A percentile compares a stretch with the other conserved stretches of the same genome.
Conservation (phyloP, 2,888 invertebrate species). For the Calephelis perditalis region DNA sequence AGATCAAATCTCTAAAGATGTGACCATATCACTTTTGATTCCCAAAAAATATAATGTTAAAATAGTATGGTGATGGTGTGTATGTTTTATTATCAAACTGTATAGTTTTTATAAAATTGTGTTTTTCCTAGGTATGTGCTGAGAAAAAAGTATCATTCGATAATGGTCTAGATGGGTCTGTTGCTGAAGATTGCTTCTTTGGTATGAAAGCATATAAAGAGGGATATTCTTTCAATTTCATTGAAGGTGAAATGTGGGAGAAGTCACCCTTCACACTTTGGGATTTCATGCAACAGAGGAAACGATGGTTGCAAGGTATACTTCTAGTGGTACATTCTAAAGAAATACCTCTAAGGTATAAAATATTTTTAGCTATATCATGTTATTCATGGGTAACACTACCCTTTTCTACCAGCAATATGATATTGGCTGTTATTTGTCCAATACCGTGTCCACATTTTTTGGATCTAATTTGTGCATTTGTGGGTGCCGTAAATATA, state of each 20-base stretch:
- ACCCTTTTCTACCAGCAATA: constrained; percentile 94
- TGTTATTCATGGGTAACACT: constrained; percentile 98
- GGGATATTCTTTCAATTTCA: constrained; percentile 95
- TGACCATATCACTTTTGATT: too few relatives aligned
- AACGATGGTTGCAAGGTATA: constrained; percentile 97
- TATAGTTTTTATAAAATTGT: neutral
- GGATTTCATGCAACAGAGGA: constrained; percentile 97
- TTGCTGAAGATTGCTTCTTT: constrained; percentile 98
- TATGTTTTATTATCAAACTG: too few relatives aligned
- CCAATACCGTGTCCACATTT: constrained; percentile 91
- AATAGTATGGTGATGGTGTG: too few relatives aligned
- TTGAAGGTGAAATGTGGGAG: constrained; percentile 99
- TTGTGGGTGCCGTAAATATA: constrained; percentile 95
- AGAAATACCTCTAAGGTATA: constrained; percentile 87
- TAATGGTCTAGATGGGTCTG: constrained; percentile 96
- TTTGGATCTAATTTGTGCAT: constrained; percentile 92
- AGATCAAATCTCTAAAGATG: too few relatives aligned
- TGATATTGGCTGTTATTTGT: constrained; percentile 88
- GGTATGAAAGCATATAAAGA: constrained; percentile 95
- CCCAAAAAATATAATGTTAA: too few relatives aligned
- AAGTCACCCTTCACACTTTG: constrained; percentile 96
- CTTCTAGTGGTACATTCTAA: constrained; percentile 92
- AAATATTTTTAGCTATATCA: constrained; percentile 89
- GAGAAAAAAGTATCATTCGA: constrained; percentile 96
- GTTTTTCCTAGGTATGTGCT: constrained; percentile 85